Conservation (phyloP, 2,888 invertebrate genomes). For the Melangyna quadrimaculata region DNA sequence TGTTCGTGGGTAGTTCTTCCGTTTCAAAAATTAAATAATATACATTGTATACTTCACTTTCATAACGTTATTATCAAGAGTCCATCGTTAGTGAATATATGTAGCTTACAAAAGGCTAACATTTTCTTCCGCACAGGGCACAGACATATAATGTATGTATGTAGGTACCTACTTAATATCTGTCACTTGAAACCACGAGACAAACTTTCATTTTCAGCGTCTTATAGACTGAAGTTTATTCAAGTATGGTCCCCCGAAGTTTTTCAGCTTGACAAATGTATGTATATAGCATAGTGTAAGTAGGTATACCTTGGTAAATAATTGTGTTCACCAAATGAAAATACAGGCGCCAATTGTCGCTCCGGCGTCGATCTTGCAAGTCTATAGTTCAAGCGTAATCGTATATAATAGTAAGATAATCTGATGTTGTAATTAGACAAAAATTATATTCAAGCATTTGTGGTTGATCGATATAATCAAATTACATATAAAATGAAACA, state of each 20-base stretch:
- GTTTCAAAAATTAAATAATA: background rate
- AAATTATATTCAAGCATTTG: constrained; percentile 26
- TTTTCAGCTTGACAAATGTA: background rate
- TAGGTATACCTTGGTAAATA: background rate
- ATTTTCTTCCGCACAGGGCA: constrained; percentile 43
- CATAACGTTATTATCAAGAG: background rate
- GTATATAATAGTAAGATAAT: constrained; percentile 32
- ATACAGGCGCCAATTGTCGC: constrained; percentile 20
- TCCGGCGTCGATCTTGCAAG: constrained; percentile 24
- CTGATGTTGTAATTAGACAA: constrained; percentile 52
- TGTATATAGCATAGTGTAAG: background rate
- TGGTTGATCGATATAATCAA: constrained; percentile 60
- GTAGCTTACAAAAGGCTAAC: constrained; percentile 14
- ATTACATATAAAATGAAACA: constrained; percentile 56
- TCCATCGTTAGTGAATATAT: background rate
- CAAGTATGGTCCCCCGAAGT: constrained; percentile 6
- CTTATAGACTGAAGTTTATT: constrained; percentile 11
- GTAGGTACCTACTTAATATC: constrained; percentile 9
- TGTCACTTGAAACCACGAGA: constrained; percentile 27
- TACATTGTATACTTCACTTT: background rate
- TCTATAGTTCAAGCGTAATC: constrained; percentile 13
- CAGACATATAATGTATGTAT: background rate
- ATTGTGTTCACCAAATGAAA: background rate
- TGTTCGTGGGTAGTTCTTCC: constrained; percentile 1
- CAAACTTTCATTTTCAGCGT: constrained; percentile 63